Evolutionary conservation across 2,888 invertebrate genomes (phyloP), one percentile per base, ranked within the genome.

Genomic region (Dicyrtoma fusca): DNA sequence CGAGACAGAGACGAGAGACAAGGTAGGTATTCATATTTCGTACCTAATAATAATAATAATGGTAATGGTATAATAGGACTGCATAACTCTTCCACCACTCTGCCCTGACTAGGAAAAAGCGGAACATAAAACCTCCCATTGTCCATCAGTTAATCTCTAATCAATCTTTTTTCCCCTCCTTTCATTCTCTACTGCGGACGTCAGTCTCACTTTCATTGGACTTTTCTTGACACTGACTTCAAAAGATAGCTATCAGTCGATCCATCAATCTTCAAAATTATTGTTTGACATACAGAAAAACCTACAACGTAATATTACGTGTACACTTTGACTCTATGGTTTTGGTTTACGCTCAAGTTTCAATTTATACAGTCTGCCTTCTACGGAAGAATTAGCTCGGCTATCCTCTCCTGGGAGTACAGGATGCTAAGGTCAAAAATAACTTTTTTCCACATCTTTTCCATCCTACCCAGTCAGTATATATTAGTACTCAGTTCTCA

Each of bases 221-320:
- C 53, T 53, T 68, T 42, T 69, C 61, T 44, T 61, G 51, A 69
- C 69, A 69, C 69, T 26, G 61, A 51, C 47, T 47, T 61, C 62
- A 69, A 61, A 51, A 51, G 69, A 69, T 69, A 49, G 49, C n/a
- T 47, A 69, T 69, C 61, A 69, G 69, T 51, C 59, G 51, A 62
- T 69, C 62, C 69, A 69, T 69, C 69, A 69, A 62, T 69, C 62
- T 47, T 26, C 13, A 51, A 47, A 14, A 47, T 23, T 25, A 34
- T 21, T 49, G 26, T 69, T 57, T 65, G 65, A 65, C 65, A 51
- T 34, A 65, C 23, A 21, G 65, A 26, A 23, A 21, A n/a, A 49
- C 17, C 34, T 8, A 34, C 34, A 51, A 51, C 26, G 49, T 34
- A 53, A 17, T 17, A 10, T 53, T 51, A 66, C 8, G 55, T 34